Evolutionary conservation across 2,888 invertebrate species (phyloP).

Genomic region (Cryptus viduatorius): DNA sequence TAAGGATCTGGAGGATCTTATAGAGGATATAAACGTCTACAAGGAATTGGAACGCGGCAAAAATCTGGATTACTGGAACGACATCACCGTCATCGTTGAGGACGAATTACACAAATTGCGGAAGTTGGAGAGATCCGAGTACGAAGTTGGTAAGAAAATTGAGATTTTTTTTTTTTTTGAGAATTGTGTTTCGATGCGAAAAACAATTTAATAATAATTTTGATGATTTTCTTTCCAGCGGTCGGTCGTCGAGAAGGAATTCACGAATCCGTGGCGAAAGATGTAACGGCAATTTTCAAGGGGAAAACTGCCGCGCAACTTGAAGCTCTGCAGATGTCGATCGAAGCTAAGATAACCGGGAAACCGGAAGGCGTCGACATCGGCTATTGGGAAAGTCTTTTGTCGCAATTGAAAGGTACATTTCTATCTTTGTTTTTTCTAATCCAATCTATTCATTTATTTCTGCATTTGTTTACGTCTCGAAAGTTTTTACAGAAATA

Average conservation of each 20-base stretch:
- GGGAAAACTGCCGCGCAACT: conserved; percentile 96
- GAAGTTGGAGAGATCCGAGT: conserved; percentile 89
- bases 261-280: conserved; percentile 95
- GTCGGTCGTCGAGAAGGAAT: conserved; percentile 91
- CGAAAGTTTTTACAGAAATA: too few relatives aligned
- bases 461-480: background rate
- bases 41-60: conserved; percentile 95
- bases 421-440: background rate
- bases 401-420: conserved; percentile 95
- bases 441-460: background rate
- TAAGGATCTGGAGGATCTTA: conserved; percentile 96
- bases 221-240: conserved; percentile 78
- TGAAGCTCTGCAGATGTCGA: conserved; percentile 92
- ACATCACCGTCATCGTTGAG: conserved; percentile 97
- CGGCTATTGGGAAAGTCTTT: conserved; percentile 98
- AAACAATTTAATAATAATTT: background rate
- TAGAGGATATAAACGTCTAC: conserved; percentile 98
- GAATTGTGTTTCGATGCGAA: background rate
- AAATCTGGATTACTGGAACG: conserved; percentile 97
- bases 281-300: conserved; percentile 95
- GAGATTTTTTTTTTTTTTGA: conserved; percentile 1
- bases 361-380: conserved; percentile 96
- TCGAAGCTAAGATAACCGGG: conserved; percentile 94
- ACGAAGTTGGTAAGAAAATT: conserved; percentile 85
- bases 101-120: conserved; percentile 96